phyloP scores from a whole-genome alignment of 2,797 vertebrate species.

The Crocidura indochinensis region DNA sequence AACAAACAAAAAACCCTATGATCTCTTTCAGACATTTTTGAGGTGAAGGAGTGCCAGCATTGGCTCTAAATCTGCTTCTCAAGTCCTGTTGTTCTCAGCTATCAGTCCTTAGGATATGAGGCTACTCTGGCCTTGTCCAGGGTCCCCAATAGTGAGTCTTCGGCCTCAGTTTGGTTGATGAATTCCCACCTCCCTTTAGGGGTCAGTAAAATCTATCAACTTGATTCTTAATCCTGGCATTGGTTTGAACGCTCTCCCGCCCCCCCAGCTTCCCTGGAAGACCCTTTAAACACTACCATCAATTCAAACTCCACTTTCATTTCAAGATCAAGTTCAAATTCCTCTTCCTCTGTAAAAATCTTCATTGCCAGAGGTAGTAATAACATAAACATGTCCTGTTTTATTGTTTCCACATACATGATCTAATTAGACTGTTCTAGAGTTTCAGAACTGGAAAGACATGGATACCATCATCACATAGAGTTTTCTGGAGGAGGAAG shows the following conservation, averaged over 20 bases:
- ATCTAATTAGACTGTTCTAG: neutral
- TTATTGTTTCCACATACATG: neutral
- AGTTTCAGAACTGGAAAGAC: neutral
- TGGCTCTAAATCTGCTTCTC: neutral
- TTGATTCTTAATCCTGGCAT: neutral
- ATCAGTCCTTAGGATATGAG: too few relatives aligned
- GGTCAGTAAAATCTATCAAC: too few relatives aligned
- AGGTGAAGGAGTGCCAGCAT: too few relatives aligned
- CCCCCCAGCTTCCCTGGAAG: neutral
- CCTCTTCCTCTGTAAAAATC: constrained; percentile 24
- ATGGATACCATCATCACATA: neutral
- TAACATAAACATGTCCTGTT: neutral
- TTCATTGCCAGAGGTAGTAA: neutral
- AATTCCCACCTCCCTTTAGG: neutral
- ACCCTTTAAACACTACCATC: neutral
- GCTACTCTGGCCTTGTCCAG: too few relatives aligned
- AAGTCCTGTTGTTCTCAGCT: neutral
- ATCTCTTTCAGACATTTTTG: neutral
- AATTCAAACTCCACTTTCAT: neutral
- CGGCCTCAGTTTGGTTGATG: neutral
- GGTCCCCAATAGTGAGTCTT: too few relatives aligned
- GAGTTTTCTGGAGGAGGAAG: neutral
- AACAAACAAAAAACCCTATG: neutral
- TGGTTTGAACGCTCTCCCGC: neutral
- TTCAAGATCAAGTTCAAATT: constrained; percentile 37